Evolutionary conservation across 2,113 vertebrate genomes (phyloP), one percentile per base, ranked within the genome.

Genomic region (Willisornis vidua): DNA sequence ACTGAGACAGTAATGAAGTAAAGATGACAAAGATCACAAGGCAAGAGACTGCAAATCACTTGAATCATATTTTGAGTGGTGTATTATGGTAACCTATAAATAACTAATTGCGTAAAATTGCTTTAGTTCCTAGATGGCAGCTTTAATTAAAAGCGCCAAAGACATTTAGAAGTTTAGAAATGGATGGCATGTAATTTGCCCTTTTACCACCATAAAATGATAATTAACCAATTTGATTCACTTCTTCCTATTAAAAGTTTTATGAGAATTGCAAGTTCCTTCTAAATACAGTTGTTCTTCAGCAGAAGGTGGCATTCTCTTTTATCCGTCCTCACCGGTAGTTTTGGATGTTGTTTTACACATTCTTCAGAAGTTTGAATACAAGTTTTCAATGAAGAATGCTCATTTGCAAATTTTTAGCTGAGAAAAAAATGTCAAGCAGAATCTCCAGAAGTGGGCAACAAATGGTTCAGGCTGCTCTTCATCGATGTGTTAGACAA

Each of bases 211-310:
- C 96, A 95, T 98, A 98, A 98, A 98, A 98, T 97, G 96, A 92
- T 98, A 98, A 98, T 98, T 98, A 98, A 98, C 94, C 94, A 97
- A 97, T 98, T 98, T 98, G 97, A 98, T 98, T 98, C 97, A 98
- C 95, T 98, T 97, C 97, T 96, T 98, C 97, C 95, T 98, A 97
- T 98, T 98, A 98, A 97, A 98, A 98, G 97, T 98, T 98, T 98
- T 97, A 97, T 96, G 90, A 97, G 97, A 97, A 97, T 95, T 73
- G 11, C 94, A 96, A 97, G 94, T 97, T 97, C 94, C 71, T 94
- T 97, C 97, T 93, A 96, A 97, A 98, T 92, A 96, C 90, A 93
- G 61, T 97, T 96, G 97, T 97, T 97, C 90, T 95, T 96, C 82
- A 95, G 63, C 90, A 97, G 93, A 98, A 98, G 96, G 96, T 97